phyloP scores from a whole-genome alignment of 2,888 invertebrate genomes.

The Lithosia quadra region DNA sequence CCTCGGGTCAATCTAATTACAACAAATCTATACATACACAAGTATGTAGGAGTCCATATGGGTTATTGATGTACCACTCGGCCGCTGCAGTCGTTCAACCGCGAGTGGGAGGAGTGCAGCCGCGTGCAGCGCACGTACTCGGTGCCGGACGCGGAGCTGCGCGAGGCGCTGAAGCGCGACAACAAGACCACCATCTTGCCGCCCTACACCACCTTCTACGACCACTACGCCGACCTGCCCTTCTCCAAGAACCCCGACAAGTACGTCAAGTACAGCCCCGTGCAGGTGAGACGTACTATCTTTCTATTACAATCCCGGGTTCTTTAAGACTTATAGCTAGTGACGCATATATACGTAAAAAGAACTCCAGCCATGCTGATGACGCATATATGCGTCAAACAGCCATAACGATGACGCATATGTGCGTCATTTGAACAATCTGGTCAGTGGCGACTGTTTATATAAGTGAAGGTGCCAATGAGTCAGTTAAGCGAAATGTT shows the following conservation, averaged over 20 bases:
- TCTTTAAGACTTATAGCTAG: too few species aligned
- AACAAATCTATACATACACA: too few species aligned
- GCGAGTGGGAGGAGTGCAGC: constrained; percentile 96
- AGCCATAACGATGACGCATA: too few species aligned
- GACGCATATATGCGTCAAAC: too few species aligned
- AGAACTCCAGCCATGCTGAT: too few species aligned
- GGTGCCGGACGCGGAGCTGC: constrained; percentile 96
- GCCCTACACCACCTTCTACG: constrained; percentile 93
- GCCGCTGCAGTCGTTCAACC: constrained; percentile 93
- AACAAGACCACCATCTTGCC: constrained; percentile 96
- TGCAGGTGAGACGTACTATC: constrained; percentile 88
- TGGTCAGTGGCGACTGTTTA: too few species aligned
- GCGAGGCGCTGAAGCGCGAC: constrained; percentile 95
- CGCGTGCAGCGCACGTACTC: constrained; percentile 96
- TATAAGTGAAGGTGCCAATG: too few species aligned
- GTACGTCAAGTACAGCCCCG: constrained; percentile 96
- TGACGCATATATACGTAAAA: too few species aligned
- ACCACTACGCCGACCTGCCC: constrained; percentile 90
- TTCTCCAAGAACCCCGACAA: constrained; percentile 98
- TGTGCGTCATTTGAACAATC: too few species aligned
- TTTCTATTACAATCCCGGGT: too few species aligned
- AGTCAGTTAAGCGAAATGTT: neutral
- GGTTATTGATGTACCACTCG: neutral
- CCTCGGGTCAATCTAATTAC: too few species aligned
- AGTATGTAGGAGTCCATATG: neutral